These are phyloP conservation scores for Drosophila micromelanica DNA, from an alignment of 1,140 invertebrate species.

Conservation along the genomic window DNA sequence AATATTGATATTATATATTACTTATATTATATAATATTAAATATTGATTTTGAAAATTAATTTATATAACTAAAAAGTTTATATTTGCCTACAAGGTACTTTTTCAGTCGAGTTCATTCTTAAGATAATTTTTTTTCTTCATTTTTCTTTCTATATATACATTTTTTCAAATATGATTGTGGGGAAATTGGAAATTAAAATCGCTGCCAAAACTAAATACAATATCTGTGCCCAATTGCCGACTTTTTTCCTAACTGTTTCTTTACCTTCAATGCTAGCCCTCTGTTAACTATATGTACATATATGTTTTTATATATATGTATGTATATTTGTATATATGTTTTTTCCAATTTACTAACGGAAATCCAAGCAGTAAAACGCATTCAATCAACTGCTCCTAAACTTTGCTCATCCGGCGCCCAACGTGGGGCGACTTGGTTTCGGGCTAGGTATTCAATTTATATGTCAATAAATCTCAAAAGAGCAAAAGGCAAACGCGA, in stretches of 20 bases:
- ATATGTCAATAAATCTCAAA: constrained; percentile 79
- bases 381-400: constrained; percentile 75
- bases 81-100: too few species aligned
- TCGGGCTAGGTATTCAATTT: constrained; percentile 67
- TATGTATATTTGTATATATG: too few species aligned
- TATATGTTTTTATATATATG: background rate
- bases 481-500: constrained; percentile 75
- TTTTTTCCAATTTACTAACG: constrained; percentile 77
- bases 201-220: constrained; percentile 45
- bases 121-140: background rate
- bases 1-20: too few species aligned
- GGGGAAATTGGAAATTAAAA: constrained; percentile 53
- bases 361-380: constrained; percentile 80
- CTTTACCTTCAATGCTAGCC: background rate
- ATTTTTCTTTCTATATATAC: background rate
- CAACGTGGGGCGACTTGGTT: background rate
- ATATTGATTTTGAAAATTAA: too few species aligned
- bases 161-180: constrained; percentile 10
- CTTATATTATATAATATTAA: too few species aligned
- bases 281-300: background rate
- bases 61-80: too few species aligned
- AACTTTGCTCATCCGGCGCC: constrained; percentile 61
- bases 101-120: too few species aligned
- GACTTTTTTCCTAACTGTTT: constrained; percentile 7
- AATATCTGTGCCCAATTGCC: constrained; percentile 23